Conservation (phyloP, 2,888 invertebrate species). For the Pseudanteris insignis region DNA sequence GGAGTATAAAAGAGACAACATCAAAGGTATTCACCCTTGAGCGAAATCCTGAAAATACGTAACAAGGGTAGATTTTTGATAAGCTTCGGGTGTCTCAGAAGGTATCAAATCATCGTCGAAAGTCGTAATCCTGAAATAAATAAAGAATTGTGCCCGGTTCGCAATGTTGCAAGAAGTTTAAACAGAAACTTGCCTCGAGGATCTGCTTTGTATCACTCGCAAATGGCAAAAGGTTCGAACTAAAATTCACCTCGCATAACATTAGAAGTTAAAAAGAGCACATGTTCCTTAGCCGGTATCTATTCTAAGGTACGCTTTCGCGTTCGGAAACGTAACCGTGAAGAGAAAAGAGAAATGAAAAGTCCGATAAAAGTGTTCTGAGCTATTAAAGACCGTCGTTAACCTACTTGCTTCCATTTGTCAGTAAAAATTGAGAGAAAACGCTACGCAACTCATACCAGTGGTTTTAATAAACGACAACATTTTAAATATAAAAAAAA, state of each 20-base stretch:
- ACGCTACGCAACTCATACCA: neutral
- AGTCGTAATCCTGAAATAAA: no score
- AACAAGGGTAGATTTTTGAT: no score
- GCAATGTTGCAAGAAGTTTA: neutral
- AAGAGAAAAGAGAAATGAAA: conserved; percentile 19
- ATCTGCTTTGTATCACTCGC: conserved; percentile 12
- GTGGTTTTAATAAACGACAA: no score
- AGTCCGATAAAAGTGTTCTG: conserved; percentile 30
- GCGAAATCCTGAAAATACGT: no score
- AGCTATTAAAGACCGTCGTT: conserved; percentile 28
- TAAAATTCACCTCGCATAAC: conserved; percentile 9
- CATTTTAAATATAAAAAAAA: no score
- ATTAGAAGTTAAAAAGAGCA: conserved; percentile 17
- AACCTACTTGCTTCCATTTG: conserved; percentile 36
- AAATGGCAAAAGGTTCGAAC: conserved; percentile 9
- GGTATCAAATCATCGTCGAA: no score
- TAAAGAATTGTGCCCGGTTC: neutral
- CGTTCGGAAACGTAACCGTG: conserved; percentile 17
- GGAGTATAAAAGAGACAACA: no score
- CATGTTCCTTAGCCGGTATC: conserved; percentile 15
- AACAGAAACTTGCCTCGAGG: conserved; percentile 1
- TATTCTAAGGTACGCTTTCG: conserved; percentile 8
- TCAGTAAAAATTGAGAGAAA: conserved; percentile 25
- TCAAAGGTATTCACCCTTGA: no score
- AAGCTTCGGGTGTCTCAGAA: no score